These are phyloP conservation scores for Chascanopsetta lugubris DNA, from an alignment of 2,113 vertebrate species.

Conservation along the genomic window DNA sequence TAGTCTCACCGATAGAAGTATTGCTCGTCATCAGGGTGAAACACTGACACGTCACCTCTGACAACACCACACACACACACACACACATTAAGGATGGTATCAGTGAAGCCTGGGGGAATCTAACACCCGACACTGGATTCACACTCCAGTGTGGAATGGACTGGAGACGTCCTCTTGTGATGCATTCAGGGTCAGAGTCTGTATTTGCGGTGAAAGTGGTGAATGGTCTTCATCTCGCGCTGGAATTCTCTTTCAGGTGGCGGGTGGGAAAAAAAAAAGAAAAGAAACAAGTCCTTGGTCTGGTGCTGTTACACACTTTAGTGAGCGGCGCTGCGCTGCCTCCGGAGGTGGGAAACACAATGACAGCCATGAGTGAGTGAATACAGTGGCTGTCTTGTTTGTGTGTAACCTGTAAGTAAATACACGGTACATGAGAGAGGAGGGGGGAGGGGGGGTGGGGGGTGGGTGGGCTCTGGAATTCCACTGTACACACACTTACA, in stretches of 20 bases:
- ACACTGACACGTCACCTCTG: slow-evolving; percentile 53
- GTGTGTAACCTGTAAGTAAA: slow-evolving; percentile 30
- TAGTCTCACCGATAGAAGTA: slow-evolving; percentile 31
- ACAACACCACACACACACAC: slow-evolving; percentile 31
- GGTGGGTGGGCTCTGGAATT: slow-evolving; percentile 16
- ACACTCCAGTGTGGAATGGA: slow-evolving; percentile 35
- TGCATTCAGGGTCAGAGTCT: slow-evolving; percentile 9
- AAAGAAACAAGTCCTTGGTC: neutral
- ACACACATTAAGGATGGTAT: slow-evolving; percentile 10
- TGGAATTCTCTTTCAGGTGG: neutral
- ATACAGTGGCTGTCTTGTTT: slow-evolving; percentile 29
- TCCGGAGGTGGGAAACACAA: slow-evolving; percentile 14
- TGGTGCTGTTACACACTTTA: slow-evolving; percentile 19
- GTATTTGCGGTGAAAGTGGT: slow-evolving; percentile 17
- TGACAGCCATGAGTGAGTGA: slow-evolving; percentile 12
- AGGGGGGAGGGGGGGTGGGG: slow-evolving; percentile 10
- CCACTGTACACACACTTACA: slow-evolving; percentile 46
- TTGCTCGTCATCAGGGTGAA: slow-evolving; percentile 29
- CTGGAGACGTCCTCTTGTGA: slow-evolving; percentile 16
- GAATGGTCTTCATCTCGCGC: neutral
- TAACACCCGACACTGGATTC: slow-evolving; percentile 32
- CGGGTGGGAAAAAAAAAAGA: neutral
- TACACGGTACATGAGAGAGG: slow-evolving; percentile 1
- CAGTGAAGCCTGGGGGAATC: slow-evolving; percentile 24
- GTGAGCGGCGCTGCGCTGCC: slow-evolving; percentile 4